Percentiles rank a stretch among this genome's conserved stretches.
Conservation (phyloP, 1,140 invertebrate species). For the Drosophila sproati region DNA sequence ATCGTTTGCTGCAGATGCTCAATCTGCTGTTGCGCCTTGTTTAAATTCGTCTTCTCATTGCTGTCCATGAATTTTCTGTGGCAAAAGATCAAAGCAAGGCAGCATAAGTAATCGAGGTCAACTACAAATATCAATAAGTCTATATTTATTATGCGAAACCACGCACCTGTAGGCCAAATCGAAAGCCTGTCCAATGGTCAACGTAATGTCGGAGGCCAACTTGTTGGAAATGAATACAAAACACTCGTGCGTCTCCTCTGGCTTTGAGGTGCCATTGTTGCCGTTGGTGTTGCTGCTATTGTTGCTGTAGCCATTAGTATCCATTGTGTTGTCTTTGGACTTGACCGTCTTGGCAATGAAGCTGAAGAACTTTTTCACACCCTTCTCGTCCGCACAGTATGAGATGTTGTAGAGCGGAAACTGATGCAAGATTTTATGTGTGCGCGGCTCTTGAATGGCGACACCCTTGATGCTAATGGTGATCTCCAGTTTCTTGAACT, state of each 20-base stretch:
- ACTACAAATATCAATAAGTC: no score
- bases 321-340: constrained; percentile 84
- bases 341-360: constrained; percentile 97
- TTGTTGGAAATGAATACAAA: constrained; percentile 99
- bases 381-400: constrained; percentile 99
- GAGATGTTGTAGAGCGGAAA: constrained; percentile 99
- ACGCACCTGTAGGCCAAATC: constrained; percentile 95
- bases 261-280: constrained; percentile 47
- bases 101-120: no score
- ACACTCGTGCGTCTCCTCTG: constrained; percentile 93
- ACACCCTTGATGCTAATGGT: constrained; percentile 98
- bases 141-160: background rate
- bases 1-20: constrained; percentile 86
- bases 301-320: constrained; percentile 59
- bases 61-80: constrained; percentile 77
- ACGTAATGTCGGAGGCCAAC: constrained; percentile 97
- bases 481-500: constrained; percentile 96
- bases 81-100: background rate
- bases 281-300: constrained; percentile 48
- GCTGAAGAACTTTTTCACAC: constrained; percentile 97
- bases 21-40: constrained; percentile 86
- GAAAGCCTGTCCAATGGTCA: constrained; percentile 98
- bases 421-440: constrained; percentile 93
- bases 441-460: constrained; percentile 92
- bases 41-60: constrained; percentile 85